Conservation (phyloP, 2,888 invertebrate genomes). For the Apamea sordens region DNA sequence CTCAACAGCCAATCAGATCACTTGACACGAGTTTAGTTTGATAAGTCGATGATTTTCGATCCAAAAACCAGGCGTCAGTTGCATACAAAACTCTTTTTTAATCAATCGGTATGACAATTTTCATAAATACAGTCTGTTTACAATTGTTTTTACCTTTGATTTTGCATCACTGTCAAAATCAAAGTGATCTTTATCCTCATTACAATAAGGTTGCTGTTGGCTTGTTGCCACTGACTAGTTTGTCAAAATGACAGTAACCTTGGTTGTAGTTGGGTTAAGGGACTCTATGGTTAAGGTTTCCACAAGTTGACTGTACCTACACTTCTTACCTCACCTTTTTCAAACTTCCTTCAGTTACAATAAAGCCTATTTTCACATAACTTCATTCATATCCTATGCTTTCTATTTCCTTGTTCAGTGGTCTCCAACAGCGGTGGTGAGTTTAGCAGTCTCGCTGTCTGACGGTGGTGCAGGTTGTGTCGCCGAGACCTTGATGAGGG, state of each 20-base stretch:
- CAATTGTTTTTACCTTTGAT: too few relatives aligned
- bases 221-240: too few relatives aligned
- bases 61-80: background rate
- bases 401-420: slow-evolving; percentile 53
- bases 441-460: slow-evolving; percentile 85
- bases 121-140: background rate
- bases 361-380: background rate
- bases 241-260: too few relatives aligned
- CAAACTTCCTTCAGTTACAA: background rate
- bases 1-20: background rate
- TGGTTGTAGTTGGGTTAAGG: background rate
- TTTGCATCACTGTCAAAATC: too few relatives aligned
- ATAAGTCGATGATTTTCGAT: background rate
- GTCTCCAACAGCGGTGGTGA: slow-evolving; percentile 74
- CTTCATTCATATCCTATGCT: background rate
- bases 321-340: background rate
- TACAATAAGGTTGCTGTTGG: too few relatives aligned
- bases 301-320: background rate
- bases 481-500: slow-evolving; percentile 71
- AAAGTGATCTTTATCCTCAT: too few relatives aligned
- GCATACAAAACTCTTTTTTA: background rate
- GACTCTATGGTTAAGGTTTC: background rate
- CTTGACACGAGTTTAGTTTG: background rate
- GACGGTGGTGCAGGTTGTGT: slow-evolving; percentile 82
- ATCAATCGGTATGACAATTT: background rate